These are phyloP conservation scores for Mellivora capensis DNA, from an alignment of 2,113 vertebrate species.

Conservation along the genomic window DNA sequence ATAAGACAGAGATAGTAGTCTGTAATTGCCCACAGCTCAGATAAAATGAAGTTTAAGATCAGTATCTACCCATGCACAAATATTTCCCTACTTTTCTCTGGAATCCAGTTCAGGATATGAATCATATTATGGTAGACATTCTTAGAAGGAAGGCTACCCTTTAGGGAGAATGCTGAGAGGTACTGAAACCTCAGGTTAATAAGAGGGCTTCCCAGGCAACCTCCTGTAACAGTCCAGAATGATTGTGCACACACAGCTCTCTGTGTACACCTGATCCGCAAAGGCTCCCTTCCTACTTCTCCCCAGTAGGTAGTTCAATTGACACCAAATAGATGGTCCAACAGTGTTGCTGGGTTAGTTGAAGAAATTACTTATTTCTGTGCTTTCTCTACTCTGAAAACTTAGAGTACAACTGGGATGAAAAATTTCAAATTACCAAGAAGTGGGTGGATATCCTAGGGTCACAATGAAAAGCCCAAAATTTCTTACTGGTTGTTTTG, in stretches of 20 bases:
- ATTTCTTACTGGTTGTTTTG: too few species aligned
- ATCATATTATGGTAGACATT: background rate
- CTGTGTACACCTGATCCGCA: background rate
- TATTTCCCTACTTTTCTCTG: too few species aligned
- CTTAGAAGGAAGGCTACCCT: background rate
- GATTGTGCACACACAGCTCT: background rate
- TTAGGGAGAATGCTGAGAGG: background rate
- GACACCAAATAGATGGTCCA: background rate
- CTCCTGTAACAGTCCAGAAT: background rate
- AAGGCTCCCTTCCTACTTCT: background rate
- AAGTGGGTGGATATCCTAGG: too few species aligned
- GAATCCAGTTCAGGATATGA: background rate
- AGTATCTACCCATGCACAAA: too few species aligned
- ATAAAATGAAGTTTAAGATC: too few species aligned
- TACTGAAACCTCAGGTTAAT: background rate
- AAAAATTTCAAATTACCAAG: constrained; percentile 2
- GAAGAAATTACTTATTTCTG: background rate
- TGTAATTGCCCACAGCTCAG: too few species aligned
- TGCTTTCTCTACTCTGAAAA: background rate
- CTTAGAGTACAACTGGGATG: background rate
- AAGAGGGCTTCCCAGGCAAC: background rate
- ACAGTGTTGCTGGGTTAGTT: background rate
- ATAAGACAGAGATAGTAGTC: too few species aligned
- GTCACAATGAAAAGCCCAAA: too few species aligned
- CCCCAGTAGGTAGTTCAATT: background rate